Evolutionary conservation across 2,888 invertebrate genomes (phyloP).

Genomic region (Scaeva pyrastri): DNA sequence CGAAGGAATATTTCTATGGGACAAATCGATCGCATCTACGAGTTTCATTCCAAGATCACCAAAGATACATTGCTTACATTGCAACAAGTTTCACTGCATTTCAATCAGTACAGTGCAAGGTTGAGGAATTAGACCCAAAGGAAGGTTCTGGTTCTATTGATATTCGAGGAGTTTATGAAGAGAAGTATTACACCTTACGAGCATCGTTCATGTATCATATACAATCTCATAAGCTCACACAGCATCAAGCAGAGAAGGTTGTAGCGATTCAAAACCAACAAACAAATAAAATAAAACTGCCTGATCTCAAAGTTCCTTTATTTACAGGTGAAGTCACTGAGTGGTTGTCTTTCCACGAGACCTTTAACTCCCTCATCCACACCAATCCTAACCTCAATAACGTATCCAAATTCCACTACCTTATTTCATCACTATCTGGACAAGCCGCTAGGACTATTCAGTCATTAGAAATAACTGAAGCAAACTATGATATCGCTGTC

Average conservation of each 20-base stretch:
- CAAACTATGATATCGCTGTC: slow-evolving; percentile 6
- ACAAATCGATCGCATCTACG: slow-evolving; percentile 19
- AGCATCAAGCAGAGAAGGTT: slow-evolving; percentile 7
- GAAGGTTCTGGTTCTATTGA: background rate
- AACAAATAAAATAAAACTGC: slow-evolving; percentile 7
- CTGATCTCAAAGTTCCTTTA: slow-evolving; percentile 23
- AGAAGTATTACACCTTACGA: slow-evolving; percentile 18
- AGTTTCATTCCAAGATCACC: background rate
- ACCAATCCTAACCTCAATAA: slow-evolving; percentile 8
- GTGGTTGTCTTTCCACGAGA: slow-evolving; percentile 14
- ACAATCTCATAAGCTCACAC: slow-evolving; percentile 6
- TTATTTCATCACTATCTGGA: slow-evolving; percentile 15
- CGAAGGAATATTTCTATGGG: background rate
- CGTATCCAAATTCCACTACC: slow-evolving; percentile 11
- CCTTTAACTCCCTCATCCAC: slow-evolving; percentile 14
- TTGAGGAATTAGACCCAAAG: slow-evolving; percentile 24
- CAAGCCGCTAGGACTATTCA: background rate
- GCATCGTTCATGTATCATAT: slow-evolving; percentile 8
- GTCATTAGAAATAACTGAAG: slow-evolving; percentile 8
- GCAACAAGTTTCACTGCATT: slow-evolving; percentile 31
- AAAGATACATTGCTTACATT: background rate
- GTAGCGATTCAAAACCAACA: slow-evolving; percentile 2
- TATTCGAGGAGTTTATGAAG: slow-evolving; percentile 25
- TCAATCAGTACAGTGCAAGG: slow-evolving; percentile 6
- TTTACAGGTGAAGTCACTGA: slow-evolving; percentile 17